Evolutionary conservation across 1,140 invertebrate species (phyloP), one percentile per base, ranked within the genome.

Genomic region (Dolichoris vasculosae): DNA sequence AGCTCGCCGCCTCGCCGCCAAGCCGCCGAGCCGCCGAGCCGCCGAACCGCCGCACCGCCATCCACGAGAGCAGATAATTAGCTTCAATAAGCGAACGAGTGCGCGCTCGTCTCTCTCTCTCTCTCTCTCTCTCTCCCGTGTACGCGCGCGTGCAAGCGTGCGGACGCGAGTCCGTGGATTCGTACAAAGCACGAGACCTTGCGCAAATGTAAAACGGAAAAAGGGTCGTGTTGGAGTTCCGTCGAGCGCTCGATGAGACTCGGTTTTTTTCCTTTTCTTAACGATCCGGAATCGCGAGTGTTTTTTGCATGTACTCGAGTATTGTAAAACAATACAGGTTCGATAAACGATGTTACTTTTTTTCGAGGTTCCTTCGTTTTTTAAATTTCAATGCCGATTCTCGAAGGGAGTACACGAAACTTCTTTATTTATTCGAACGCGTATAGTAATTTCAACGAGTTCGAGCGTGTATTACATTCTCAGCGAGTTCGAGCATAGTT

Each of bases 61-160:
- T 64, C 63, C 51, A 43, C 71, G 51, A 46, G 55, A 82, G 51
- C 73, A 75, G 84, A 86, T 86, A 86, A 86, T 86, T 86, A 86
- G 85, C 85, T 83, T 86, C 81, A 79, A 83, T 86, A 78, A 83
- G 46, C 63, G 51, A 43, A 35, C 38, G 82, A 63, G 48, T 30
- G 46, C 30, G 82, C 23, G 71, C 23, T 35, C 26, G 79, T 23
- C n/a, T 1, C 1, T 13, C n/a, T 48, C n/a, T n/a, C n/a, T n/a
- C n/a, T n/a, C n/a, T n/a, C n/a, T n/a, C n/a, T n/a, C n/a, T n/a
- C n/a, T n/a, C n/a, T n/a, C n/a, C 3, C 11, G n/a, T 48, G n/a
- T 46, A 1, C 30, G 43, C 38, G 23, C 76, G n/a, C 32, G 59
- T 15, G 30, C 32, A 0, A 1, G 35, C 23, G 79, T 6, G 40